Evolutionary conservation across 2,888 invertebrate species (phyloP).

Genomic region (Conomelus anceps): DNA sequence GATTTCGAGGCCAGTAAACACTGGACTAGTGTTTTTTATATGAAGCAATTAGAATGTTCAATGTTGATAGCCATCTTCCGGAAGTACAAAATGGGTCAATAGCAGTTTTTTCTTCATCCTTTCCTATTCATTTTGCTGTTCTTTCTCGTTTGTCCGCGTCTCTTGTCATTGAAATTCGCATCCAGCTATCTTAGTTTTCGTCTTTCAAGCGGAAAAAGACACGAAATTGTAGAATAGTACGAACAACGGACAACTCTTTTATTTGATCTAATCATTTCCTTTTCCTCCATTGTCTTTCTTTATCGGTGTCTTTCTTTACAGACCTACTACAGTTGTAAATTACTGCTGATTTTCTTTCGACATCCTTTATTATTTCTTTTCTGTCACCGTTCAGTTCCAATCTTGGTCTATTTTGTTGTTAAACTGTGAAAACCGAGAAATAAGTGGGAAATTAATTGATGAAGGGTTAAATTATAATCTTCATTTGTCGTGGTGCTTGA

Average conservation of each 20-base stretch:
- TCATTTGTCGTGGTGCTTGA: background rate
- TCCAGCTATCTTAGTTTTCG: background rate
- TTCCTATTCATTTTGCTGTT: background rate
- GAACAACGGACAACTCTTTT: background rate
- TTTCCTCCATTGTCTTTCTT: background rate
- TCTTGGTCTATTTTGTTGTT: background rate
- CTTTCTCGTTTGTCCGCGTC: background rate
- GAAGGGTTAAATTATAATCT: background rate
- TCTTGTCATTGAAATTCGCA: background rate
- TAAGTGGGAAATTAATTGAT: background rate
- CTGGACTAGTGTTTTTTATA: background rate
- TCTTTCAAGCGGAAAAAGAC: background rate
- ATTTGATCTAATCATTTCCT: background rate
- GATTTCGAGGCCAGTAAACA: background rate
- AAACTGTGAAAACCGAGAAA: background rate
- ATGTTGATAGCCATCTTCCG: background rate
- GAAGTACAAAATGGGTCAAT: background rate
- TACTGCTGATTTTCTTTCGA: background rate
- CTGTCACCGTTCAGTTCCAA: background rate
- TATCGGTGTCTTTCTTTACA: too few relatives aligned
- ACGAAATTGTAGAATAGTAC: background rate
- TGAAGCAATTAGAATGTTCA: background rate
- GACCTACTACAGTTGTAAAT: too few relatives aligned
- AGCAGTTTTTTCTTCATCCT: background rate
- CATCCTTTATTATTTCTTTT: background rate